Evolutionary conservation across 2,797 vertebrate genomes (phyloP).

Genomic region (Erethizon dorsatum): DNA sequence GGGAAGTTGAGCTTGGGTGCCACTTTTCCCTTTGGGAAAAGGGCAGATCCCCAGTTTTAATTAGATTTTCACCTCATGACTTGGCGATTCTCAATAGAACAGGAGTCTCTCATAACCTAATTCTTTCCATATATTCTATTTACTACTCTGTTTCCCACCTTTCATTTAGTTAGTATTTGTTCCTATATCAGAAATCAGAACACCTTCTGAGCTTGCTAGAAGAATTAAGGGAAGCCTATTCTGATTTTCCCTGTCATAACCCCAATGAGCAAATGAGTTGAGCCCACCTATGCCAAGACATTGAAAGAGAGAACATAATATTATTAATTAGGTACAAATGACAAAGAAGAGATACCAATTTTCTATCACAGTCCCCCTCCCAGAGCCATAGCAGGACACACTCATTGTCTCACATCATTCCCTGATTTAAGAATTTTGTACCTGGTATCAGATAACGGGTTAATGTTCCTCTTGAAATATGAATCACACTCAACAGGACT

Average conservation of each 20-base stretch:
- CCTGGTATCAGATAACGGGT: conserved; percentile 17
- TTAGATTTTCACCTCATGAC: conserved; percentile 50
- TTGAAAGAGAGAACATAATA: not conserved
- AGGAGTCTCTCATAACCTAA: not conserved
- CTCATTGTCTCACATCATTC: conserved; percentile 18
- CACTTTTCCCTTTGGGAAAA: conserved; percentile 3
- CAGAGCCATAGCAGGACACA: not conserved
- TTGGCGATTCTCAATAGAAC: conserved; percentile 57
- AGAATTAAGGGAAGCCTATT: not conserved
- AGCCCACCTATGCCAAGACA: conserved; percentile 28
- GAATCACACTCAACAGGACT: conserved; percentile 25
- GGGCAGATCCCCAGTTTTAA: not conserved
- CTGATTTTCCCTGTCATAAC: conserved; percentile 28
- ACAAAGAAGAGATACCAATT: conserved; percentile 3
- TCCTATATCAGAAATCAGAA: not conserved
- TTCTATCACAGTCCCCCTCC: not conserved
- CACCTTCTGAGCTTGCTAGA: conserved; percentile 28
- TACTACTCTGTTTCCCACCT: conserved; percentile 22
- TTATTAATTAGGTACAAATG: not conserved
- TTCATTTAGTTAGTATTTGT: conserved; percentile 53
- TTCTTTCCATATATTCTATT: not conserved
- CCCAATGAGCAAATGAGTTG: conserved; percentile 1
- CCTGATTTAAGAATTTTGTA: conserved; percentile 37
- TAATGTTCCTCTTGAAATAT: conserved; percentile 17
- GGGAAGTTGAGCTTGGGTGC: conserved; percentile 3